Percentiles rank a stretch among this genome's conserved stretches.
phyloP scores from a whole-genome alignment of 2,888 invertebrate genomes.

The Cerceris rybyensis region DNA sequence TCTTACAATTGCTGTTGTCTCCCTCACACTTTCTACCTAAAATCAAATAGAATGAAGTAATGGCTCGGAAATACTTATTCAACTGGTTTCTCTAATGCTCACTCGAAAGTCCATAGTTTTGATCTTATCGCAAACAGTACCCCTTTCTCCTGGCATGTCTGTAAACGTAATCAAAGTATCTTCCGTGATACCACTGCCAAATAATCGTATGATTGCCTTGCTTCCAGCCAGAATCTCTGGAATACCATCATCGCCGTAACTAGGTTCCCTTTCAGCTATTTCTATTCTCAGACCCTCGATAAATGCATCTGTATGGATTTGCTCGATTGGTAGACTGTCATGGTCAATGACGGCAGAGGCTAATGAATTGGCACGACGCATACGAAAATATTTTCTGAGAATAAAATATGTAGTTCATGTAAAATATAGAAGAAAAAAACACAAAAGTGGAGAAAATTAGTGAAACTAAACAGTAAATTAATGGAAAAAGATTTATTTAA shows the following conservation, averaged over 20 bases:
- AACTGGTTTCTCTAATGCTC: conserved; percentile 68
- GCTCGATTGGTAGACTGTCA: conserved; percentile 17
- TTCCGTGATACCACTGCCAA: conserved; percentile 87
- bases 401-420: conserved; percentile 40
- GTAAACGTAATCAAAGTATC: conserved; percentile 89
- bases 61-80: neutral
- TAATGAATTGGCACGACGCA: conserved; percentile 56
- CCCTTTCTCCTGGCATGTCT: conserved; percentile 83
- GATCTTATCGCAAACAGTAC: conserved; percentile 86
- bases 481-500: neutral
- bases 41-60: neutral
- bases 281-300: conserved; percentile 85
- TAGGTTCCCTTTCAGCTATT: conserved; percentile 84
- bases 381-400: conserved; percentile 65
- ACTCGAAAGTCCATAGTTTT: conserved; percentile 83
- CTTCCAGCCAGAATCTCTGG: conserved; percentile 87
- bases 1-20: conserved; percentile 72
- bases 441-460: conserved; percentile 2
- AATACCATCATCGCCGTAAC: conserved; percentile 84
- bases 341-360: conserved; percentile 5
- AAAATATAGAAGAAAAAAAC: conserved; percentile 26
- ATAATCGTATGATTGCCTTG: conserved; percentile 86
- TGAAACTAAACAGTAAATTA: conserved; percentile 3
- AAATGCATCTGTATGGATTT: conserved; percentile 44
- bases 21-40: conserved; percentile 71